Evolutionary conservation across 2,797 vertebrate species (phyloP), one percentile per base, ranked within the genome.

Genomic region (Manis pentadactyla): DNA sequence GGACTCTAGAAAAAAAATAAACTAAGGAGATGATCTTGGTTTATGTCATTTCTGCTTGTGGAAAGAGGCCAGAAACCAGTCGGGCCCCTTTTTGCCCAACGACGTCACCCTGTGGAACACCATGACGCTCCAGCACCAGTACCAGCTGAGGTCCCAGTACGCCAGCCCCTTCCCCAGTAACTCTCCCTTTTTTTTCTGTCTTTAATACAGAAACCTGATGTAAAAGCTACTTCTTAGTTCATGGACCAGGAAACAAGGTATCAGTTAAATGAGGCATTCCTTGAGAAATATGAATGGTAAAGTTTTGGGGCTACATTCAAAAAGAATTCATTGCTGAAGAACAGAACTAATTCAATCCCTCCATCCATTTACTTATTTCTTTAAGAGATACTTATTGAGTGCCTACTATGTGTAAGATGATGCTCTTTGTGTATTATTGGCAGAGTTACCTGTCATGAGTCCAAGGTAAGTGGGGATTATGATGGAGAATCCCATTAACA

Each of bases 91-190:
- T 97, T 64, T 99, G 98, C 99, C 99, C 98, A 99, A 99, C 1
- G 99, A 99, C 0, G 99, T 99, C 97, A 99, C 99, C 57, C 98
- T 99, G 97, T 99, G 99, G 99, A 99, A 99, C 98, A 99, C 99
- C 96, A 99, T 99, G 99, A 99, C 99, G 0, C 98, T 99, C 98
- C 99, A 99, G 98, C 99, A 99, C 98, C 99, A 99, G 98, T 99
- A 99, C 98, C 99, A 99, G 98, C 98, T 99, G 91, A 98, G 99
- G 49, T 99, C 99, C 1, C 99, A 99, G 97, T 99, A 99, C 0
- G 99, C 99, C 97, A 99, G 99, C 0, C 99, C 99, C 11, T 99
- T 99, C 98, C 98, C 99, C 42, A 96, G 98, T 12, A 99, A 98
- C 87, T 98, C 99, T 0, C 71, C 98, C 39, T n/a, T n/a, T n/a